phyloP scores from a whole-genome alignment of 2,888 invertebrate species.

The Tetropium fuscum region DNA sequence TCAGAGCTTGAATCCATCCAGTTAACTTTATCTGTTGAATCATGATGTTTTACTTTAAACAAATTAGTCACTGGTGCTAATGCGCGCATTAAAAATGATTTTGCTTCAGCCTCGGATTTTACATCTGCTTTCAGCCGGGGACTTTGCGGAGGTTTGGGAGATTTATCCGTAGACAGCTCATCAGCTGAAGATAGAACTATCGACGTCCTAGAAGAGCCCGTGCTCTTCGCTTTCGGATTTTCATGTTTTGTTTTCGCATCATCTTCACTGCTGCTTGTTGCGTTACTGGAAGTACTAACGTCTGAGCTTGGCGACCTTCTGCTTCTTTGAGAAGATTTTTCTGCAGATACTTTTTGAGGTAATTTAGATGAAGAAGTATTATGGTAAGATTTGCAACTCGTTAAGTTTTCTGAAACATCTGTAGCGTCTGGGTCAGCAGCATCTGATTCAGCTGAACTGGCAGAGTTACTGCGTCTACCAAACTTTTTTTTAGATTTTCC shows the following conservation, averaged over 20 bases:
- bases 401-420: constrained; percentile 60
- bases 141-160: constrained; percentile 68
- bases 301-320: constrained; percentile 66
- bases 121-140: constrained; percentile 63
- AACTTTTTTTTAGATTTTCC: constrained; percentile 59
- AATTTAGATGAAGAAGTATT: constrained; percentile 53
- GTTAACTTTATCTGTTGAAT: constrained; percentile 67
- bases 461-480: constrained; percentile 66
- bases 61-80: constrained; percentile 82
- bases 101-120: constrained; percentile 73
- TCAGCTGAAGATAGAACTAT: constrained; percentile 68
- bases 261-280: constrained; percentile 62
- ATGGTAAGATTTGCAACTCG: constrained; percentile 58
- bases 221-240: constrained; percentile 52
- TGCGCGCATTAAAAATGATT: constrained; percentile 79
- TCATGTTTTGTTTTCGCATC: constrained; percentile 54
- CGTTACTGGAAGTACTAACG: constrained; percentile 52
- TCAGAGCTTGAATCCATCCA: constrained; percentile 60
- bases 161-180: constrained; percentile 68
- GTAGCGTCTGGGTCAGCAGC: constrained; percentile 65
- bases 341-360: constrained; percentile 53
- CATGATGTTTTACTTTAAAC: constrained; percentile 69
- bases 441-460: constrained; percentile 66
- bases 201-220: constrained; percentile 69
- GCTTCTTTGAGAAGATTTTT: constrained; percentile 42